Conservation (phyloP, 1,140 invertebrate species). For the Tenebrio molitor region DNA sequence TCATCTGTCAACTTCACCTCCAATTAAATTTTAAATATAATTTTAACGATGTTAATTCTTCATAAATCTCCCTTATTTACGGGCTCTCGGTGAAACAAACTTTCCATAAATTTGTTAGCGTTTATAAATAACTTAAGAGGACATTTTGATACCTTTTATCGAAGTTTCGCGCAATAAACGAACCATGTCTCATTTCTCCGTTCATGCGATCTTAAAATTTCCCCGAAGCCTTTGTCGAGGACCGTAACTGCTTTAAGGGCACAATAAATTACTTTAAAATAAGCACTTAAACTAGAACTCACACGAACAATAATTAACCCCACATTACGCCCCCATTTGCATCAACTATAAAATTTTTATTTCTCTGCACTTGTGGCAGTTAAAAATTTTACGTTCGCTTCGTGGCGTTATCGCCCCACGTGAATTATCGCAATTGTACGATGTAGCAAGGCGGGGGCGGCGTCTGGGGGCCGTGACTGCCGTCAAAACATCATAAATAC, state of each 20-base stretch:
- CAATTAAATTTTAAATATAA: slow-evolving; percentile 20
- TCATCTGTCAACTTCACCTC: slow-evolving; percentile 19
- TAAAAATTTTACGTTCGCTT: slow-evolving; percentile 6
- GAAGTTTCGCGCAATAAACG: slow-evolving; percentile 17
- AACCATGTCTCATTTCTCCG: slow-evolving; percentile 17
- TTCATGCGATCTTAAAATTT: slow-evolving; percentile 21
- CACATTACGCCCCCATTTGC: slow-evolving; percentile 9
- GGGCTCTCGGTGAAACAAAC: slow-evolving; percentile 2
- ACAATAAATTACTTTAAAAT: slow-evolving; percentile 30
- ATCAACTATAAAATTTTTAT: slow-evolving; percentile 25
- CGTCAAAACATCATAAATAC: slow-evolving; percentile 31
- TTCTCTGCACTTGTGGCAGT: neutral
- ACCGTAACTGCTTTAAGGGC: neutral
- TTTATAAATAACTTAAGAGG: slow-evolving; percentile 11
- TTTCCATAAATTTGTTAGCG: slow-evolving; percentile 34
- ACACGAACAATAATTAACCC: slow-evolving; percentile 16
- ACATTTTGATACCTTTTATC: slow-evolving; percentile 26
- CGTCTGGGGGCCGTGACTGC: neutral
- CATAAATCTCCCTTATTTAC: slow-evolving; percentile 29
- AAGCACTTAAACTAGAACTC: slow-evolving; percentile 17
- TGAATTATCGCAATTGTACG: neutral
- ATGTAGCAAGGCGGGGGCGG: neutral
- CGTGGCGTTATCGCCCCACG: neutral
- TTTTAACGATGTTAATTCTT: slow-evolving; percentile 31
- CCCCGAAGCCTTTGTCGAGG: neutral